These are phyloP conservation scores for Cyprinodon variegatus DNA, from an alignment of 2,113 vertebrate genomes.

Conservation along the genomic window DNA sequence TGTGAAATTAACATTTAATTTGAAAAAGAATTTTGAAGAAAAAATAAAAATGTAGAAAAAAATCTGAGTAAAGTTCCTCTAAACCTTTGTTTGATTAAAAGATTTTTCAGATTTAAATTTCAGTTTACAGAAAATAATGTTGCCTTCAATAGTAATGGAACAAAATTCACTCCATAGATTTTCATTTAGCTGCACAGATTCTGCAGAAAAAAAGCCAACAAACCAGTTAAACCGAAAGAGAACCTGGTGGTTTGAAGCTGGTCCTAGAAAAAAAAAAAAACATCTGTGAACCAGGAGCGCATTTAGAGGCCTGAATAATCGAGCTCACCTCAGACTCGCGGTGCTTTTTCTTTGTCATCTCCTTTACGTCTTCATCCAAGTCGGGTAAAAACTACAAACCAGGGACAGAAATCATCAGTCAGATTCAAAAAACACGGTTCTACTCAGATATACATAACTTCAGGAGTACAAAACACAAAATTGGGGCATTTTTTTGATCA, in stretches of 20 bases:
- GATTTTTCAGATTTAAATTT: too few relatives aligned
- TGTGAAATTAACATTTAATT: too few relatives aligned
- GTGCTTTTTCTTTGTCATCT: slow-evolving; percentile 83
- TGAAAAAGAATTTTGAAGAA: too few relatives aligned
- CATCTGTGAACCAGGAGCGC: background rate
- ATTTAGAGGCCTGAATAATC: background rate
- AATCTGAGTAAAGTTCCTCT: too few relatives aligned
- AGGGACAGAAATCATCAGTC: background rate
- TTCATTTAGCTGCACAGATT: background rate
- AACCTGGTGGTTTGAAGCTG: background rate
- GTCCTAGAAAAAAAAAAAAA: background rate
- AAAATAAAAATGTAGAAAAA: too few relatives aligned
- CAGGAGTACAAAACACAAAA: background rate
- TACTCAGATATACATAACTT: background rate
- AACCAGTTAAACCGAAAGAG: background rate
- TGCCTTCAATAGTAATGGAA: too few relatives aligned
- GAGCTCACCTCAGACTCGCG: slow-evolving; percentile 80
- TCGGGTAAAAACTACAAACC: slow-evolving; percentile 78
- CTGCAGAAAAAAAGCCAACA: background rate
- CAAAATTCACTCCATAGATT: background rate
- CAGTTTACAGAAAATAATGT: too few relatives aligned
- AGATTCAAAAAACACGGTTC: background rate
- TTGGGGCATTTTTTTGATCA: too few relatives aligned
- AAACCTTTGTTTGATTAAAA: too few relatives aligned
- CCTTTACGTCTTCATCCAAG: slow-evolving; percentile 86